A percentile compares a stretch with the other conserved stretches of the same genome.
Conservation (phyloP, 2,113 vertebrate genomes). For the Rhabdomys dilectus region DNA sequence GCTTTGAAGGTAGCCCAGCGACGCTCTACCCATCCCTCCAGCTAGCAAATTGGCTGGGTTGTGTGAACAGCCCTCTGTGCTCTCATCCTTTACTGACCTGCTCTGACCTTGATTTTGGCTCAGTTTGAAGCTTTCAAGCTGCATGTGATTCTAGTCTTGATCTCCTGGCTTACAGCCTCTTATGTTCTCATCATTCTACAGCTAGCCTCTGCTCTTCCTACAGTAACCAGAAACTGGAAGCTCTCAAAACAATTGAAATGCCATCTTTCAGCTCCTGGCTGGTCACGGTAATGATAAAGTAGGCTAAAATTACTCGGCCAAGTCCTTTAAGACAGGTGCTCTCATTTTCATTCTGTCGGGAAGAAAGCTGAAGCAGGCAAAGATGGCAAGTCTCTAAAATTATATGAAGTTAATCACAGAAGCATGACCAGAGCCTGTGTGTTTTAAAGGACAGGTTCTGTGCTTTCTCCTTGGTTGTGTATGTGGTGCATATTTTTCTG, state of each 20-base stretch:
- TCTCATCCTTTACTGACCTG: too few relatives aligned
- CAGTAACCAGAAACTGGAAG: neutral
- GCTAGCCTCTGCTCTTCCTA: neutral
- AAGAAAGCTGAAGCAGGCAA: neutral
- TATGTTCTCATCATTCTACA: neutral
- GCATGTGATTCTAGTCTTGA: too few relatives aligned
- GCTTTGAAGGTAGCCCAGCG: neutral
- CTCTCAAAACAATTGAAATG: neutral
- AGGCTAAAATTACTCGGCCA: neutral
- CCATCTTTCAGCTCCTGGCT: neutral
- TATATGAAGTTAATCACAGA: neutral
- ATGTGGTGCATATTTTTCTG: rapidly evolving
- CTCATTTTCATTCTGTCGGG: neutral
- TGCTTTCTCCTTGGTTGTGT: neutral
- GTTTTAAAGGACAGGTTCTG: neutral
- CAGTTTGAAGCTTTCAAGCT: neutral
- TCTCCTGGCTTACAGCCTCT: neutral
- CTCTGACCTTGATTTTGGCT: too few relatives aligned
- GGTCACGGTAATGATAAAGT: neutral
- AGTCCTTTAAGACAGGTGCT: neutral
- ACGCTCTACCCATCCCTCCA: rapidly evolving
- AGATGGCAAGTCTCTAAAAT: neutral
- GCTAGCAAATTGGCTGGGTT: rapidly evolving
- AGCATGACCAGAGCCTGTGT: neutral
- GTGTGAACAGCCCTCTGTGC: rapidly evolving